Percentiles rank a stretch among this genome's conserved stretches.
phyloP scores from a whole-genome alignment of 2,797 vertebrate genomes.

The Paedocypris micromegethes region DNA sequence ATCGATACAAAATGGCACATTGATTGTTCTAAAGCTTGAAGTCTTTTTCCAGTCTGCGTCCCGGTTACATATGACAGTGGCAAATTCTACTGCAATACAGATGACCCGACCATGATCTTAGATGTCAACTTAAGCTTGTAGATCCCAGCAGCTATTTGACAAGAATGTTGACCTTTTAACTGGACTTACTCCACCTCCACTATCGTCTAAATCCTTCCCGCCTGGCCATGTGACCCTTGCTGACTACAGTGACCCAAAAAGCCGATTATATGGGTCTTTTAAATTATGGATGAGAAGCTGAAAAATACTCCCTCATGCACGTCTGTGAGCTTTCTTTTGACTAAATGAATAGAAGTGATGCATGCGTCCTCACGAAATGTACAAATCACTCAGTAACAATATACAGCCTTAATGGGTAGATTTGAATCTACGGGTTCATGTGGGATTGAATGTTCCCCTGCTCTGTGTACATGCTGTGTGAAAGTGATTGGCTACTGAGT shows the following conservation, averaged over 20 bases:
- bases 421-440: conserved; percentile 44
- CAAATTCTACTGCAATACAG: conserved; percentile 2
- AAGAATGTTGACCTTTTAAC: conserved; percentile 20
- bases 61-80: conserved; percentile 18
- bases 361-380: too few species aligned
- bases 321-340: neutral
- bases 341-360: neutral
- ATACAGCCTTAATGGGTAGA: neutral
- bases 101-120: neutral
- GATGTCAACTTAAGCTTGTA: conserved; percentile 21
- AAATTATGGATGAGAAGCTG: conserved; percentile 29
- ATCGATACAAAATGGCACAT: conserved; percentile 1
- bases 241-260: conserved; percentile 51
- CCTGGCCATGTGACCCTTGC: conserved; percentile 44
- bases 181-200: conserved; percentile 24
- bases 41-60: conserved; percentile 3
- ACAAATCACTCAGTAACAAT: too few species aligned
- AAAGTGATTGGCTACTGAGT: conserved; percentile 53
- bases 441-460: conserved; percentile 52
- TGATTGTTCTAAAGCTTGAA: conserved; percentile 16
- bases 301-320: neutral
- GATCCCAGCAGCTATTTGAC: conserved; percentile 24
- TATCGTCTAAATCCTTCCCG: conserved; percentile 22
- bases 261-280: conserved; percentile 59
- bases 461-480: conserved; percentile 62